phyloP scores from a whole-genome alignment of 2,888 invertebrate genomes.

The Nemotelus nigrinus region DNA sequence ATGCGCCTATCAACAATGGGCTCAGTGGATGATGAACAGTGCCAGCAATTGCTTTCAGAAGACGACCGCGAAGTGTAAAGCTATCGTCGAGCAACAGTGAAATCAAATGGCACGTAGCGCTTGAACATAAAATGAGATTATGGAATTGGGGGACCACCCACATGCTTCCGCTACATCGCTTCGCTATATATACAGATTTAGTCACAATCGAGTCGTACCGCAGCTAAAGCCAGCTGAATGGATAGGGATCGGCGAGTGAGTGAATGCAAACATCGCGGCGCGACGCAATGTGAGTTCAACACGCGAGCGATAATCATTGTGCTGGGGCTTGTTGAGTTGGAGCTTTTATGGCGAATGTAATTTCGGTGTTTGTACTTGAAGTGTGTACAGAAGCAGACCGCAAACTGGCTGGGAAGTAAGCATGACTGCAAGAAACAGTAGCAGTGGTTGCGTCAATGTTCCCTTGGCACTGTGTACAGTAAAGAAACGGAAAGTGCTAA shows the following conservation, averaged over 20 bases:
- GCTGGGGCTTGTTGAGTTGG: neutral
- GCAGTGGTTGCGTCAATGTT: conserved; percentile 1
- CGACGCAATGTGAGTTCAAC: neutral
- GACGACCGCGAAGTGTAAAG: conserved; percentile 31
- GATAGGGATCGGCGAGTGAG: neutral
- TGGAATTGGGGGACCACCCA: conserved; percentile 54
- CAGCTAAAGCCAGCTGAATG: neutral
- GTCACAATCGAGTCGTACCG: conserved; percentile 18
- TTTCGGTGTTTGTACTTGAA: conserved; percentile 13
- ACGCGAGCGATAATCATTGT: too few relatives aligned
- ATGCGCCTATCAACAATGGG: conserved; percentile 12
- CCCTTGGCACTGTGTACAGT: conserved; percentile 1
- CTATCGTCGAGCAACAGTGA: conserved; percentile 40
- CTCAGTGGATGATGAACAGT: conserved; percentile 19
- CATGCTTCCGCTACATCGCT: conserved; percentile 53
- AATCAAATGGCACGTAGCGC: conserved; percentile 47
- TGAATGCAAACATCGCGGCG: conserved; percentile 17
- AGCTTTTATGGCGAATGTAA: neutral
- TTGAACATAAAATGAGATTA: conserved; percentile 50
- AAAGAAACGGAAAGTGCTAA: conserved; percentile 35
- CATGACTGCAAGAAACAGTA: neutral
- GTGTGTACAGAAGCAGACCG: conserved; percentile 4
- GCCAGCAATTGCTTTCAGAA: conserved; percentile 9
- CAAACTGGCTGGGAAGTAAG: neutral
- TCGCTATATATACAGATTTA: conserved; percentile 31